These are phyloP conservation scores for Nematopogon swammerdamellus DNA, from an alignment of 2,888 invertebrate species.

Conservation along the genomic window DNA sequence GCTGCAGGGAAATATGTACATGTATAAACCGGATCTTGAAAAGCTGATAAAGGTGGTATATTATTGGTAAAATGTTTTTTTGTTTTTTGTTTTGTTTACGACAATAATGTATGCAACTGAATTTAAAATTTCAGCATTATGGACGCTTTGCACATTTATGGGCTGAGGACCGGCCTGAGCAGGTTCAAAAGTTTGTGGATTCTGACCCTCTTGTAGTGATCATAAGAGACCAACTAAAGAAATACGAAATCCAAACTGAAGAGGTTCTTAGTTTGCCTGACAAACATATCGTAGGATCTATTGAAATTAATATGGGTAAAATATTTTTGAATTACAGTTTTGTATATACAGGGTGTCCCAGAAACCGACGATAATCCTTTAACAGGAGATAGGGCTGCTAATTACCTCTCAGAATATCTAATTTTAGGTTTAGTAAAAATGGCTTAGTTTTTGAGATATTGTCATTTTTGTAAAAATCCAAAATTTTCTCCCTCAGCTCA, in stretches of 20 bases:
- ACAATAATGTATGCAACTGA: no score
- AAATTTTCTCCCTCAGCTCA: no score
- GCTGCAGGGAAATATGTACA: slow-evolving; percentile 69
- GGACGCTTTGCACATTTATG: slow-evolving; percentile 66
- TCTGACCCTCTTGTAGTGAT: slow-evolving; percentile 71
- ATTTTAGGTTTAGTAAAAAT: no score
- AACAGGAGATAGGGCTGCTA: no score
- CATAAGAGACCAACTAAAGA: slow-evolving; percentile 69
- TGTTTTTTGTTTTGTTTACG: no score
- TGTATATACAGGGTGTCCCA: no score
- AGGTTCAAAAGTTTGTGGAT: slow-evolving; percentile 66
- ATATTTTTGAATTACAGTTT: no score
- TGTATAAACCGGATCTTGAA: slow-evolving; percentile 66
- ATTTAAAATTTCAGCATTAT: slow-evolving; percentile 22
- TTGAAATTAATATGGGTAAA: slow-evolving; percentile 76
- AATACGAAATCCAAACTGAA: slow-evolving; percentile 65
- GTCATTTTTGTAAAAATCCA: no score
- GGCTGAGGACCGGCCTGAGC: slow-evolving; percentile 67
- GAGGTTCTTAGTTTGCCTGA: slow-evolving; percentile 61
- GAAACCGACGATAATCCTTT: no score
- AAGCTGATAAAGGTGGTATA: slow-evolving; percentile 56
- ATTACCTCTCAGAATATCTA: no score
- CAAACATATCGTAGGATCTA: slow-evolving; percentile 67
- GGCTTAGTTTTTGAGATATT: no score
- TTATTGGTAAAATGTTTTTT: no score